Percentiles rank a stretch among this genome's conserved stretches.
phyloP scores from a whole-genome alignment of 2,113 vertebrate species.

The Caretta caretta region DNA sequence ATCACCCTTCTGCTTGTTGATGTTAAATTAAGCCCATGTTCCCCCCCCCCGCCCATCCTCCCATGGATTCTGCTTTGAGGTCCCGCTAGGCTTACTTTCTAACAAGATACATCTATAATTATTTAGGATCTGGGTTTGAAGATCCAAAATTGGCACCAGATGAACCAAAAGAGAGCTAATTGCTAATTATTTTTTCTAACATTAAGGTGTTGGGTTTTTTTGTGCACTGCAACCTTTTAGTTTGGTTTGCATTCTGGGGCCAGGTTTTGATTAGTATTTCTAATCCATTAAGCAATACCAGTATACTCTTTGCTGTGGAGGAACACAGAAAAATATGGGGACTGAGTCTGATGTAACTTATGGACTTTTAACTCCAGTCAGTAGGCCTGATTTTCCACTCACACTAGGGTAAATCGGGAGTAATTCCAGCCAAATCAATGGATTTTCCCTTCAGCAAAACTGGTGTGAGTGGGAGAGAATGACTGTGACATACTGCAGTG shows the following conservation, averaged over 20 bases:
- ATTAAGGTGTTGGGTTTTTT: not conserved
- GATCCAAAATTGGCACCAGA: constrained; percentile 49
- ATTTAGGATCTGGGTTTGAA: constrained; percentile 27
- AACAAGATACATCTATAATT: constrained; percentile 26
- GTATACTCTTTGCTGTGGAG: constrained; percentile 68
- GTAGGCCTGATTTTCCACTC: not conserved
- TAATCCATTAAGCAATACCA: constrained; percentile 75
- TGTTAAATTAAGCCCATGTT: constrained; percentile 66
- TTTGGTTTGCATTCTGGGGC: constrained; percentile 53
- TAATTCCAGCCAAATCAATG: constrained; percentile 42
- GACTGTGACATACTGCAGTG: not conserved
- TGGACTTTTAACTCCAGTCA: constrained; percentile 46
- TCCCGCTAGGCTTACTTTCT: constrained; percentile 37
- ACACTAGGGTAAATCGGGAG: constrained; percentile 53
- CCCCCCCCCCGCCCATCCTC: constrained; percentile 15
- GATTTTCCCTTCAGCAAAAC: not conserved
- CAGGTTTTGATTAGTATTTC: constrained; percentile 75
- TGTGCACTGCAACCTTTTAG: constrained; percentile 40
- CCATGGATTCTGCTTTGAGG: not conserved
- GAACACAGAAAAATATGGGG: constrained; percentile 64
- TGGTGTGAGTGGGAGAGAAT: not conserved
- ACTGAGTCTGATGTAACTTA: constrained; percentile 60
- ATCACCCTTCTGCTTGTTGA: constrained; percentile 56
- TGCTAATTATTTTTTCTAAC: not conserved
- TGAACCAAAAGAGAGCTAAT: constrained; percentile 28